These are phyloP conservation scores for Cyprinodon tularosa DNA, from an alignment of 2,113 vertebrate species.

Conservation along the genomic window DNA sequence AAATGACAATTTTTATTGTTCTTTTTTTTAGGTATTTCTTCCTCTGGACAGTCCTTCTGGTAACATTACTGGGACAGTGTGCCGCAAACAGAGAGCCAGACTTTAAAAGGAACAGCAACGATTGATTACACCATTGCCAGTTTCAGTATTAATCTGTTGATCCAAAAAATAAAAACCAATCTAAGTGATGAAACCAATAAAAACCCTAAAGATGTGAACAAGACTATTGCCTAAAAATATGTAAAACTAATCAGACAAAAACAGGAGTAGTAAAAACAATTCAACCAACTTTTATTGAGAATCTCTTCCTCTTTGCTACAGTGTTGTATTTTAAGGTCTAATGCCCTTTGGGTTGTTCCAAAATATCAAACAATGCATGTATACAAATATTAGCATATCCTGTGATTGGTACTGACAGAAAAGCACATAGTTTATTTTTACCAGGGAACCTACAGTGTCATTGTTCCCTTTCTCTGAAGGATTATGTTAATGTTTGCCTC, in stretches of 20 bases:
- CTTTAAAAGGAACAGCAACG: conserved; percentile 66
- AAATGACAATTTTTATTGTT: not conserved
- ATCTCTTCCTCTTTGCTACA: not conserved
- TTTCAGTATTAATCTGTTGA: not conserved
- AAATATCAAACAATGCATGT: not conserved
- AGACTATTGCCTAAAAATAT: not conserved
- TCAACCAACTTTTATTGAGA: not conserved
- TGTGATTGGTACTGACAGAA: too few relatives aligned
- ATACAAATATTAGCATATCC: too few relatives aligned
- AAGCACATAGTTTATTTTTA: not conserved
- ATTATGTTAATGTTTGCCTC: too few relatives aligned
- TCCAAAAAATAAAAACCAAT: not conserved
- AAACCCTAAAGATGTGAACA: not conserved
- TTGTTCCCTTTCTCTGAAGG: not conserved
- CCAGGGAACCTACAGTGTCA: not conserved
- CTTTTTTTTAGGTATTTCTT: conserved; percentile 83
- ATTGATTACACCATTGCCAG: conserved; percentile 4
- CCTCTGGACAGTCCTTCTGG: conserved; percentile 91
- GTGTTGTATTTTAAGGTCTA: not conserved
- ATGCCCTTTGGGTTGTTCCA: not conserved
- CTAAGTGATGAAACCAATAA: not conserved
- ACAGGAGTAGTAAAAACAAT: not conserved
- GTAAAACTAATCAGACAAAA: not conserved
- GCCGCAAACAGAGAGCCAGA: conserved; percentile 82
- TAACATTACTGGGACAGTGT: conserved; percentile 88